Conservation (phyloP, 2,113 vertebrate genomes). For the Notiomystis cincta region DNA sequence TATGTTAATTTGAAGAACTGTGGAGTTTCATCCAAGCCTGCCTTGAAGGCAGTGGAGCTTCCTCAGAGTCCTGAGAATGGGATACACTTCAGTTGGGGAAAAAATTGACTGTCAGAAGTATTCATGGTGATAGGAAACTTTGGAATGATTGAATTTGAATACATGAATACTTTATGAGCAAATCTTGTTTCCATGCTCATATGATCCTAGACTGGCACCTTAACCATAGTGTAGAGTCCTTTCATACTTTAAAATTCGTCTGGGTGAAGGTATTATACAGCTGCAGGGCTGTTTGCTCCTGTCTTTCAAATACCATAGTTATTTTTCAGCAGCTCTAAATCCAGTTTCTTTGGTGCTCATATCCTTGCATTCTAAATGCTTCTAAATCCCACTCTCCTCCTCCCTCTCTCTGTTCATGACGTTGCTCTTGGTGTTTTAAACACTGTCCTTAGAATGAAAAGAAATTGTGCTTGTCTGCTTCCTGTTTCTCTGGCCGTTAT, state of each 20-base stretch:
- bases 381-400: not conserved
- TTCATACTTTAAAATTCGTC: not conserved
- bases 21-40: not conserved
- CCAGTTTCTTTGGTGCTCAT: not conserved
- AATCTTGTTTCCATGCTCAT: not conserved
- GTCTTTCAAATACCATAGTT: not conserved
- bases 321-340: not conserved
- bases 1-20: not conserved
- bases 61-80: not conserved
- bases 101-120: not conserved
- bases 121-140: not conserved
- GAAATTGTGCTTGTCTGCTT: not conserved
- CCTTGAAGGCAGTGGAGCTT: not conserved
- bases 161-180: not conserved
- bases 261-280: not conserved
- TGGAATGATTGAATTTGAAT: not conserved
- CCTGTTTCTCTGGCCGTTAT: not conserved
- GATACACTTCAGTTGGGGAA: not conserved
- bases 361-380: not conserved
- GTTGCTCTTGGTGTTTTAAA: not conserved
- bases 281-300: not conserved
- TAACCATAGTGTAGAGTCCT: not conserved
- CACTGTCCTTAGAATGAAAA: not conserved
- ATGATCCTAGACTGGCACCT: not conserved
- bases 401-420: not conserved